phyloP scores from a whole-genome alignment of 2,797 vertebrate genomes.

The Tragelaphus oryx region DNA sequence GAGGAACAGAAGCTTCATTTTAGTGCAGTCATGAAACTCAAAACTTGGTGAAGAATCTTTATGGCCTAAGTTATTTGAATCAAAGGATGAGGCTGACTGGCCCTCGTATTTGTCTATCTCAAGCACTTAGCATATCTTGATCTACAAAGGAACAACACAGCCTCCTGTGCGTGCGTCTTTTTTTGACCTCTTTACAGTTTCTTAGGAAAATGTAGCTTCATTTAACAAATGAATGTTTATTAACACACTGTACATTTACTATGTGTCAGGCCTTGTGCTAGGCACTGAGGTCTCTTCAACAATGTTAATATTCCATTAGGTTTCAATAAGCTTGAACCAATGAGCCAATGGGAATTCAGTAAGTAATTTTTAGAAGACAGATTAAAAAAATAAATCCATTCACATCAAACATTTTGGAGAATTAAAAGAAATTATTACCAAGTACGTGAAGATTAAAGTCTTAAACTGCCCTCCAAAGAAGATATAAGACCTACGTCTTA shows the following conservation, averaged over 20 bases:
- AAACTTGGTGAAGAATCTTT: background rate
- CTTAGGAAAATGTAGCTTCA: background rate
- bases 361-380: background rate
- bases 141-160: background rate
- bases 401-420: background rate
- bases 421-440: background rate
- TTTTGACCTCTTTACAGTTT: background rate
- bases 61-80: background rate
- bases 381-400: background rate
- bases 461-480: background rate
- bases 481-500: background rate
- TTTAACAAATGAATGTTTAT: constrained; percentile 10
- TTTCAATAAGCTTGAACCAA: constrained; percentile 10
- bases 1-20: background rate
- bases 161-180: background rate
- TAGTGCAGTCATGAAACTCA: background rate
- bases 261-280: background rate
- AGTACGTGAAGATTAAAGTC: background rate
- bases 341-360: background rate
- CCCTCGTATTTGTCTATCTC: background rate
- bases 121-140: background rate
- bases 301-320: background rate
- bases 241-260: background rate
- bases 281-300: background rate
- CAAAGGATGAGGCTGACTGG: background rate